phyloP scores from a whole-genome alignment of 2,888 invertebrate species.

The Scaptomyza flava region DNA sequence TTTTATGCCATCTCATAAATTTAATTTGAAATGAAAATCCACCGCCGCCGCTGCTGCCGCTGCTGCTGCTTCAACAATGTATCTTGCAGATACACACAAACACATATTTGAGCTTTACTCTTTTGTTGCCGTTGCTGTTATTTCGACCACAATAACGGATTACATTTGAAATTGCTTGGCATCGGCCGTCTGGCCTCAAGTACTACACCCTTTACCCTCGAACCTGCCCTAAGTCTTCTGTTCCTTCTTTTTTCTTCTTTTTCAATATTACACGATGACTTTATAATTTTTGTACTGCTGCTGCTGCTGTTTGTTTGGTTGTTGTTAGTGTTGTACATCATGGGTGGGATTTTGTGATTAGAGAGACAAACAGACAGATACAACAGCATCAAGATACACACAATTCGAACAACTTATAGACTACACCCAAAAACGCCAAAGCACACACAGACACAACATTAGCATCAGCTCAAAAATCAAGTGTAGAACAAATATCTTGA shows the following conservation, averaged over 20 bases:
- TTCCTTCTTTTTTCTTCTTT: conserved; percentile 32
- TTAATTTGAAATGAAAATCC: conserved; percentile 82
- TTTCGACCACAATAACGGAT: conserved; percentile 69
- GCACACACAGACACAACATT: no score
- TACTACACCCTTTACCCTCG: conserved; percentile 1
- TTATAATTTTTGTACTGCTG: conserved; percentile 65
- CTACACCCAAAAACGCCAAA: conserved; percentile 2
- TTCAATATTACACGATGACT: conserved; percentile 79
- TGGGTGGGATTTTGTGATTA: conserved; percentile 80
- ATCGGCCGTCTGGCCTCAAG: conserved; percentile 52
- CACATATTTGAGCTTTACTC: background rate
- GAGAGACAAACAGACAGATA: conserved; percentile 60
- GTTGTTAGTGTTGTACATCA: conserved; percentile 52
- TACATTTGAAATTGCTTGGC: conserved; percentile 79
- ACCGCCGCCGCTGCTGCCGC: no score
- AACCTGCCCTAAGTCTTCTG: background rate
- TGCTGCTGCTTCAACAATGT: conserved; percentile 18
- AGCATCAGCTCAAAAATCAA: conserved; percentile 43
- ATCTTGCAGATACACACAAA: conserved; percentile 43
- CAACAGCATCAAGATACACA: conserved; percentile 46
- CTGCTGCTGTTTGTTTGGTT: background rate
- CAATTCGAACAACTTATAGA: conserved; percentile 2
- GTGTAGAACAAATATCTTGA: conserved; percentile 70
- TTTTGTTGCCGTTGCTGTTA: conserved; percentile 6
- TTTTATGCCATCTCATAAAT: conserved; percentile 79